Base-by-base conservation (phyloP, 2,797 vertebrate genomes). In the Trachurus trachurus region DNA sequence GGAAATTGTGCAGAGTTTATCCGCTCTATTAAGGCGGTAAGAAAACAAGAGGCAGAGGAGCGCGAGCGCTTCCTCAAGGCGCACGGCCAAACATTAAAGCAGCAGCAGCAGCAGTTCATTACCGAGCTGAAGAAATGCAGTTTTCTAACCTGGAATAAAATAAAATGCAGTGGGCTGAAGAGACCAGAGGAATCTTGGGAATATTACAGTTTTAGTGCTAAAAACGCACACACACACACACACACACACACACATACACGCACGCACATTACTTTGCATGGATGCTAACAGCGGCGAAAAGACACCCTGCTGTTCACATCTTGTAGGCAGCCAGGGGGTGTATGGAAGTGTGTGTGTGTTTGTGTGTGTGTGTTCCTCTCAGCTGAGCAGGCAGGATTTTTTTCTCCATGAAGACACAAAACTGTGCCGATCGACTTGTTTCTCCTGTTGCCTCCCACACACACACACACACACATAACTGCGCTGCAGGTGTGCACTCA, bases 231-330 rank as follows among this genome's bases (percentile, higher is more conserved):
- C 57, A 47, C 29, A 34, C 11, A 47, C 10, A 59, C 29, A 66
- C 54, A 61, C 47, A 68, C 49, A 65, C 37, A 52, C 66, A 71
- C 59, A 42, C 53, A 54, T 15, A 37, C 34, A 47, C 45, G 7
- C 45, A 47, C 15, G 7, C 45, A 47, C 15, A 47, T 19, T 47
- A 47, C 6, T 47, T 47, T 47, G 45, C 45, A 17, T 47, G 45
- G 45, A 47, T 47, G 45, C 16, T 16, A 47, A 47, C 39, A 61
- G 57, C 56, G 39, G 73, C 16, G 9, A 74, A 45, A 65, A 66
- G 78, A 61, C 78, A 66, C 67, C 85, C 86, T 45, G 79, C 84
- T 85, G 88, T 72, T 80, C 66, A 60, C 47, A 81, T 74, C 69
- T 63, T 42, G 6, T 26, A 77, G 54, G 72, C 75, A 66, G 68